Conservation (phyloP, 2,888 invertebrate species). For the Mythimna vitellina region DNA sequence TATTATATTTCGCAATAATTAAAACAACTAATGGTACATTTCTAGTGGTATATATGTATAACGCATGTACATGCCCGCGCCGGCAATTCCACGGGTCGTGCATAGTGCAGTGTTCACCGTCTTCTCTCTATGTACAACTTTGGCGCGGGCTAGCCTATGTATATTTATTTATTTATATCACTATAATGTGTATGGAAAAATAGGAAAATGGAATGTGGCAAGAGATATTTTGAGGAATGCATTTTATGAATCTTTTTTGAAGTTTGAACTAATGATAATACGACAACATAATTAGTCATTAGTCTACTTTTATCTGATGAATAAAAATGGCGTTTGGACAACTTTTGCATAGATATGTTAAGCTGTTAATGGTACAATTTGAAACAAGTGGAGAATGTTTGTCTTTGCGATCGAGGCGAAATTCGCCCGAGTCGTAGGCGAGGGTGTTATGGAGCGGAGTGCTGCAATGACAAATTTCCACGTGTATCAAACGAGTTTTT, state of each 20-base stretch:
- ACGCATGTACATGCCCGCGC: slow-evolving; percentile 75
- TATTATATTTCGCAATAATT: slow-evolving; percentile 85
- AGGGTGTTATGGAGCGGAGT: too few species aligned
- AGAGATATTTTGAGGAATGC: slow-evolving; percentile 30
- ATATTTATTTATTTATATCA: slow-evolving; percentile 29
- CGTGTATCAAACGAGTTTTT: too few species aligned
- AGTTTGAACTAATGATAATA: background rate
- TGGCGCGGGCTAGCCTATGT: slow-evolving; percentile 70
- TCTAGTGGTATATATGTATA: slow-evolving; percentile 73
- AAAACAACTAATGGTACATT: slow-evolving; percentile 82
- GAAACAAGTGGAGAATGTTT: too few species aligned
- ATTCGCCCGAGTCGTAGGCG: too few species aligned
- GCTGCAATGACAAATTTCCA: too few species aligned
- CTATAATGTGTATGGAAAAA: slow-evolving; percentile 35
- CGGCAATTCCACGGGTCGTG: slow-evolving; percentile 87
- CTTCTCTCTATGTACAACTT: slow-evolving; percentile 78
- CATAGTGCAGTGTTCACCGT: slow-evolving; percentile 82
- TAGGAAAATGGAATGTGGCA: slow-evolving; percentile 40
- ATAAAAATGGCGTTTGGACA: background rate
- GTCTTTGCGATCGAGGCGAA: too few species aligned
- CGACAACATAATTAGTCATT: background rate
- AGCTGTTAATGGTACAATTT: background rate
- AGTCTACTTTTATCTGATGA: background rate
- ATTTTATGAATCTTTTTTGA: background rate
- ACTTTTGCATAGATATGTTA: background rate